Evolutionary conservation across 2,797 vertebrate species (phyloP), one percentile per base, ranked within the genome.

Genomic region (Peromyscus aztecus): DNA sequence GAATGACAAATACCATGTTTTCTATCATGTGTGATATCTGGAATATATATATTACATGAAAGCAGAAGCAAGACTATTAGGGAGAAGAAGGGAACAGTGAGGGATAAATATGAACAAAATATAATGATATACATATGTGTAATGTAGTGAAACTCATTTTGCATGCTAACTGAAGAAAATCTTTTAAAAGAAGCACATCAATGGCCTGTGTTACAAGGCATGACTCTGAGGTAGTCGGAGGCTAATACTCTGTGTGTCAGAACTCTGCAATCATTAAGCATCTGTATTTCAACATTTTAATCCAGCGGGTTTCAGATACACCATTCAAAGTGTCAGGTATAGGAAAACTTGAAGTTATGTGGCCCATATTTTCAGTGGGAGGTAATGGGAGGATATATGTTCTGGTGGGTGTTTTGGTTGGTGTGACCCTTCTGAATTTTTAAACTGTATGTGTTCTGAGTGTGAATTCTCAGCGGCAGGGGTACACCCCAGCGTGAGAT

Each of bases 191-290:
- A 86, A 67, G 63, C n/a, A 78, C 55, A 73, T 21, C 65, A 29
- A 59, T 71, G 55, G 27, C 46, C 89, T 92, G 55, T 89, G 49
- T 88, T 24, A n/a, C 69, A 91, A 82, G 37, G n/a, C 82, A 61
- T 83, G 92, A 94, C 34, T 80, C 83, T 88, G 77, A 91, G 12
- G 77, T 77, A 61, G 34, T 71, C 4, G 13, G 34, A 75, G 16
- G 40, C 69, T 49, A 88, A 29, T 76, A 37, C 59, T 77, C 27
- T 29, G 31, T 76, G 34, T 19, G 29, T 65, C 71, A 34, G 49
- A 23, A 81, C 37, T 96, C 23, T 82, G 13, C 43, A 77, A 61
- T 83, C 76, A 69, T 76, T 87, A 27, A 77, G 27, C 12, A 17
- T 67, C 57, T 81, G 8, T 59, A 61, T 86, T 83, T 91, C 34